Conservation (phyloP, 2,888 invertebrate species). For the Heliconius sara region DNA sequence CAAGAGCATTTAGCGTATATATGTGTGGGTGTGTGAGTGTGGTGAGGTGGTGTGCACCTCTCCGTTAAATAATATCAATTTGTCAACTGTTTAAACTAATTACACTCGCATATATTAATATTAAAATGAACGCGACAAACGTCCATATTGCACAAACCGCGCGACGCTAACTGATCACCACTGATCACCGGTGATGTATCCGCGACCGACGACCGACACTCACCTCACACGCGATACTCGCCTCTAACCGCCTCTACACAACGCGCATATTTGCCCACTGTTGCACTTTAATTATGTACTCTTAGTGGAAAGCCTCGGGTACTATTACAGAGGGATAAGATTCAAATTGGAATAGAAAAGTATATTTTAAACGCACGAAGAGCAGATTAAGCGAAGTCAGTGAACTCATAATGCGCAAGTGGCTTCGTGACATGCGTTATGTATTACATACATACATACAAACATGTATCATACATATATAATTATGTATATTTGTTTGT, state of each 20-base stretch:
- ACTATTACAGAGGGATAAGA: not conserved
- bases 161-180: conserved; percentile 26
- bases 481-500: not conserved
- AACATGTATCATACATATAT: not conserved
- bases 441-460: not conserved
- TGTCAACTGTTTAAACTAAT: conserved; percentile 24
- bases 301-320: not conserved
- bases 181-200: conserved; percentile 29
- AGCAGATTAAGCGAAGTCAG: conserved; percentile 35
- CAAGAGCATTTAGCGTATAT: no score
- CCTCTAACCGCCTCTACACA: not conserved
- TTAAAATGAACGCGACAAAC: conserved; percentile 12
- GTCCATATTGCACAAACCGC: conserved; percentile 23
- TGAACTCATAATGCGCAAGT: conserved; percentile 38
- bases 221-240: not conserved
- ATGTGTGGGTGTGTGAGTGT: not conserved
- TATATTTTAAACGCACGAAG: conserved; percentile 31
- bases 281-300: conserved; percentile 1
- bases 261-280: conserved; percentile 9
- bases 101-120: conserved; percentile 5
- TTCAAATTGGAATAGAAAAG: conserved; percentile 9
- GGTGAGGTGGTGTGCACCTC: no score
- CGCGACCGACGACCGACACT: not conserved
- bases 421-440: conserved; percentile 34
- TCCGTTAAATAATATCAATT: not conserved